Evolutionary conservation across 2,888 invertebrate genomes (phyloP).

Genomic region (Apamea sordens): DNA sequence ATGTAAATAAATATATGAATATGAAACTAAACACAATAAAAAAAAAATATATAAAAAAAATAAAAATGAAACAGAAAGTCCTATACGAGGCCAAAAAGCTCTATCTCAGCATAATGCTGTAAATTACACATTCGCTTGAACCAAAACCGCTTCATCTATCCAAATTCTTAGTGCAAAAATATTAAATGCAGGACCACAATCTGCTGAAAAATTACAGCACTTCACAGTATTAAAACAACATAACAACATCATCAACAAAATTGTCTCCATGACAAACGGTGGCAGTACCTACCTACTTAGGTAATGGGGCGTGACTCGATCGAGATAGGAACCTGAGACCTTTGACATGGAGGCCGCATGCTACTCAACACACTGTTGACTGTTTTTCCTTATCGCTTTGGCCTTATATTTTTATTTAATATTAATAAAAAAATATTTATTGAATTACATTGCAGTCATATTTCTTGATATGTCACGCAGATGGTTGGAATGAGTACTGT

Average conservation of each 20-base stretch:
- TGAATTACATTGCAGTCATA: constrained; percentile 41
- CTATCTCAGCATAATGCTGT: no score
- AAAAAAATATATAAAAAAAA: no score
- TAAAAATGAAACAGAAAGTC: no score
- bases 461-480: constrained; percentile 24
- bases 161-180: not conserved
- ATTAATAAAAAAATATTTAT: constrained; percentile 37
- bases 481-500: constrained; percentile 15
- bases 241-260: constrained; percentile 23
- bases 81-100: no score
- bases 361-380: constrained; percentile 53
- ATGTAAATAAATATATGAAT: no score
- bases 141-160: not conserved
- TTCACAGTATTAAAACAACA: not conserved
- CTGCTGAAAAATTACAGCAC: not conserved
- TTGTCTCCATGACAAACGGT: constrained; percentile 27
- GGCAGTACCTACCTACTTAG: constrained; percentile 44
- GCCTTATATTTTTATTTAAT: constrained; percentile 53
- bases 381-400: constrained; percentile 61
- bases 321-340: constrained; percentile 66
- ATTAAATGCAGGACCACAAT: not conserved
- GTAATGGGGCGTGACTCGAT: constrained; percentile 65
- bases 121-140: not conserved
- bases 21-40: no score
- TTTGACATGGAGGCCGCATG: constrained; percentile 61